Evolutionary conservation across 2,888 invertebrate genomes (phyloP).

Genomic region (Diplolepis rosae): DNA sequence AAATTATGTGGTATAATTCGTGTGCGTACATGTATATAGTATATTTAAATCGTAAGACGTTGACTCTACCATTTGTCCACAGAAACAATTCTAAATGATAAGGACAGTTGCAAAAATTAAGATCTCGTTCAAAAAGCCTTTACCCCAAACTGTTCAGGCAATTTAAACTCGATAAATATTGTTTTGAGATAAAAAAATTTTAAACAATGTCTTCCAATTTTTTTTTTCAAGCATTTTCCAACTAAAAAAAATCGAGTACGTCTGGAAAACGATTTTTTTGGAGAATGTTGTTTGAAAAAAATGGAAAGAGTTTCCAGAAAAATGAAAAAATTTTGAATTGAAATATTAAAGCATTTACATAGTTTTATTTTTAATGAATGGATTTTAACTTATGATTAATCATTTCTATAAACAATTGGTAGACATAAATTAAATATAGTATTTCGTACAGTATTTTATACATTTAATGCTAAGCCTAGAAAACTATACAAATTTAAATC

Average conservation of each 20-base stretch:
- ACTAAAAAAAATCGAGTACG: background rate
- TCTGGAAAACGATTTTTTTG: background rate
- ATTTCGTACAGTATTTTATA: no score
- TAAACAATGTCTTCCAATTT: background rate
- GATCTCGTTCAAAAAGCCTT: background rate
- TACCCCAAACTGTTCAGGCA: background rate
- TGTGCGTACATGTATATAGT: conserved; percentile 14
- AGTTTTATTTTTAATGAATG: background rate
- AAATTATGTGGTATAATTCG: conserved; percentile 21
- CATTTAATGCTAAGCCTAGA: background rate
- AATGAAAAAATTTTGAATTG: background rate
- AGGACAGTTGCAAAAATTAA: background rate
- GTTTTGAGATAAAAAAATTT: background rate
- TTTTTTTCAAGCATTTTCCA: background rate
- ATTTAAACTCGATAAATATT: background rate
- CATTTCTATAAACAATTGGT: background rate
- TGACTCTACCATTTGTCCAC: conserved; percentile 9
- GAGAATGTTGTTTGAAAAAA: background rate
- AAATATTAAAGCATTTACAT: no score
- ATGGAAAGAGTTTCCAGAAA: background rate
- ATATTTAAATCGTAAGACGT: background rate
- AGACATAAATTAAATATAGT: conserved; percentile 27
- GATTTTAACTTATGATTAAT: conserved; percentile 34
- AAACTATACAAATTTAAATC: conserved; percentile 15
- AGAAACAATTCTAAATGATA: conserved; percentile 8